Base-by-base conservation (phyloP, 2,888 invertebrate species). In the Malthinus flaveolus region DNA sequence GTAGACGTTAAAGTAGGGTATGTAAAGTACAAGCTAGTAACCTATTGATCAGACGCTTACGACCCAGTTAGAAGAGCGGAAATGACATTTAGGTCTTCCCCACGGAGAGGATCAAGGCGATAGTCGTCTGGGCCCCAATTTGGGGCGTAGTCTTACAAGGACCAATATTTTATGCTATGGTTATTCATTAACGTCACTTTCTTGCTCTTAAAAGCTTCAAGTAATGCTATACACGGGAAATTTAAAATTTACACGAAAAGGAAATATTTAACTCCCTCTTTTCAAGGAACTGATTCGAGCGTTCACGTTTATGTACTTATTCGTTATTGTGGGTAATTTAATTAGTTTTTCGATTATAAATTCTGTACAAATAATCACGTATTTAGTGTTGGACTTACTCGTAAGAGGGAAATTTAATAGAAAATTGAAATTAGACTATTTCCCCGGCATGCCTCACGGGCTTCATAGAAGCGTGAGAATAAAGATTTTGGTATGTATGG, bases 131-230 rank as follows among this genome's bases (percentile, higher is more conserved):
- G 62, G 59, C 51, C 58, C 62, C 55, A 56, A 50, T 57, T 56
- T 51, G 61, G 65, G 66, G 68, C 64, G 66, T 66, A 58, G 54
- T 63, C 65, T 63, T 67, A 70, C 72, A 70, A 62, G 68, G 63
- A 64, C 64, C 66, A 72, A 72, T 71, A 69, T 69, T 67, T 70
- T 66, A 66, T 52, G 65, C 61, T 61, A 69, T 73, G 72, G 70
- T 69, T 71, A 73, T 72, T 72, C 71, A 72, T 71, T 68, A 66
- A 64, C 49, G 47, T 34, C 48, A 31, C 53, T 53, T 53, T 36
- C 53, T 42, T 15, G 23, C 39, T 42, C 4, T 13, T 42, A 15
- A 13, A 42, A 42, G 23, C 15, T 12, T 42, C 15, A 42, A 42
- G n/a, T 42, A 15, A 42, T 42, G n/a, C n/a, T n/a, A 42, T 23